Evolutionary conservation across 2,888 invertebrate species (phyloP).

Genomic region (Crioceris asparagi): DNA sequence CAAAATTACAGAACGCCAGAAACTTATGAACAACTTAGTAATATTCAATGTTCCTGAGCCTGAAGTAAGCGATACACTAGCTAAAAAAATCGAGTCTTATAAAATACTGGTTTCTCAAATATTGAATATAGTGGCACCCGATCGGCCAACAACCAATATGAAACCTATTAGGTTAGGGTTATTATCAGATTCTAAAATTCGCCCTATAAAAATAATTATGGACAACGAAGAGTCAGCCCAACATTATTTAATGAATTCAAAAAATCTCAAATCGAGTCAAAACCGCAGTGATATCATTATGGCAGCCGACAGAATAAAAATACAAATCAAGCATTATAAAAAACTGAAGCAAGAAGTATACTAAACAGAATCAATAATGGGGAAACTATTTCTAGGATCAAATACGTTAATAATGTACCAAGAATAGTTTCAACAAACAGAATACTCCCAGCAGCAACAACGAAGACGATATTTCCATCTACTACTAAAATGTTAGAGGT

Average conservation of each 20-base stretch:
- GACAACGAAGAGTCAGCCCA: neutral
- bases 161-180: neutral
- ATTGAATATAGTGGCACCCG: neutral
- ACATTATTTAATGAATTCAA: neutral
- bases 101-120: neutral
- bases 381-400: conserved; percentile 1
- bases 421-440: conserved; percentile 1
- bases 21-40: conserved; percentile 2
- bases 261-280: neutral
- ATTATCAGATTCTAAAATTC: neutral
- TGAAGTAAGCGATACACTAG: conserved; percentile 2
- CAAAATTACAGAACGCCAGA: conserved; percentile 5
- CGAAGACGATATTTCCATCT: conserved; percentile 2
- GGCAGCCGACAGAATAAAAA: conserved; percentile 1
- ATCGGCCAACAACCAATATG: neutral
- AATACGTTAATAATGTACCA: conserved; percentile 1
- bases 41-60: conserved; percentile 5
- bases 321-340: conserved; percentile 1
- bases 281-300: neutral
- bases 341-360: conserved; percentile 1
- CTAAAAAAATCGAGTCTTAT: conserved; percentile 2
- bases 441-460: conserved; percentile 3
- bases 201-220: conserved; percentile 2
- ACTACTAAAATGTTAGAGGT: conserved; percentile 7
- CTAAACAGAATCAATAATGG: neutral